A percentile compares a stretch with the other conserved stretches of the same genome.
phyloP scores from a whole-genome alignment of 2,797 vertebrate genomes.

The Nyctalus aviator region DNA sequence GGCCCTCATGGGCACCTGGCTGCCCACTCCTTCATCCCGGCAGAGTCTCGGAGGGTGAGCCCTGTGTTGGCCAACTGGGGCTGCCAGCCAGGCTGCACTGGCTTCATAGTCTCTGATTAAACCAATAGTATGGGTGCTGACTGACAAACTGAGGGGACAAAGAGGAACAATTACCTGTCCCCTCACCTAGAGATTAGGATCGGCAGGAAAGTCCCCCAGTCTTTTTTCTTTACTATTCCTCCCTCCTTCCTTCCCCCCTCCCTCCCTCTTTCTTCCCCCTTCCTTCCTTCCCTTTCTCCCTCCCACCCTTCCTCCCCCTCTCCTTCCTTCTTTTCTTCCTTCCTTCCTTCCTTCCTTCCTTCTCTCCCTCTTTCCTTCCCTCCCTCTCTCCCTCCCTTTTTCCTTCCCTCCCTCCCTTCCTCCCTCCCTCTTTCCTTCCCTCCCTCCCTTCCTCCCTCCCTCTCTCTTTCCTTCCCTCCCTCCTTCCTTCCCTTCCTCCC shows the following conservation, averaged over 20 bases:
- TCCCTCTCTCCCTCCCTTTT: accelerated
- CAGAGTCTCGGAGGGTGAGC: constrained; percentile 32
- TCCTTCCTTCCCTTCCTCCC: no score
- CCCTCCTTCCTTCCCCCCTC: background rate
- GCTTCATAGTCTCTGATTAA: background rate
- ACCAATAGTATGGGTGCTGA: background rate
- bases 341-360: no score
- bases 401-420: no score
- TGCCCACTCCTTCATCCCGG: background rate
- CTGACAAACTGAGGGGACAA: background rate
- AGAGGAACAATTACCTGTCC: background rate
- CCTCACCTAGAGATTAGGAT: background rate
- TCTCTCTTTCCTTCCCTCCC: background rate
- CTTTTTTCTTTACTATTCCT: background rate
- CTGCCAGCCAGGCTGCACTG: background rate
- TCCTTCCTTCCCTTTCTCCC: accelerated
- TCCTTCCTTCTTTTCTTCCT: background rate
- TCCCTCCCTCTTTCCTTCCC: background rate
- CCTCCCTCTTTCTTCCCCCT: background rate
- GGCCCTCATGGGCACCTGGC: constrained; percentile 50
- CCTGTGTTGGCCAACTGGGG: background rate
- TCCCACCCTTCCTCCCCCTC: no score
- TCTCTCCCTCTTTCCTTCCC: no score
- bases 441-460: no score
- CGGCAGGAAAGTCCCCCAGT: background rate